These are phyloP conservation scores for Matsumyia berberina DNA, from an alignment of 2,888 invertebrate species.

Conservation along the genomic window DNA sequence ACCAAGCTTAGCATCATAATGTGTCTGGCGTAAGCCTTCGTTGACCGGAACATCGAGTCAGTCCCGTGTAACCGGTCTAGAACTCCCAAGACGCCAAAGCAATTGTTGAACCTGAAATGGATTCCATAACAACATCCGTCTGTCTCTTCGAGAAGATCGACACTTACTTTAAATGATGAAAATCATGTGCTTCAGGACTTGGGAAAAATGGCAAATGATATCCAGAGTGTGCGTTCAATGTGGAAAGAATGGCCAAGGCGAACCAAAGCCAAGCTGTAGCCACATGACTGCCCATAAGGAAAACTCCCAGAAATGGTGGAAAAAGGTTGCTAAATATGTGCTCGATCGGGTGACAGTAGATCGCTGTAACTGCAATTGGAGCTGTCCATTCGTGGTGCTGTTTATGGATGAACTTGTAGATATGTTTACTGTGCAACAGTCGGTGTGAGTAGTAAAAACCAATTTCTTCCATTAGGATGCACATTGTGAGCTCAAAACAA, in stretches of 20 bases:
- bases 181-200: constrained; percentile 94
- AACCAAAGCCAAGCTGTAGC: constrained; percentile 92
- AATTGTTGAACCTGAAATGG: constrained; percentile 90
- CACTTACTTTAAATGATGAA: constrained; percentile 91
- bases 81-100: constrained; percentile 92
- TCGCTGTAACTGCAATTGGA: constrained; percentile 92
- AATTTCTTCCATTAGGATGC: constrained; percentile 91
- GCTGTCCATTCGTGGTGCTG: constrained; percentile 95
- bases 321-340: constrained; percentile 91
- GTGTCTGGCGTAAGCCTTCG: constrained; percentile 89
- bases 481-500: constrained; percentile 89
- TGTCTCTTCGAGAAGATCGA: not conserved
- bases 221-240: constrained; percentile 92
- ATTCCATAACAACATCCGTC: no score
- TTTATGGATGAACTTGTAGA: constrained; percentile 94
- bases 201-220: constrained; percentile 94
- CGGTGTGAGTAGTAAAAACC: constrained; percentile 94
- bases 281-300: constrained; percentile 90
- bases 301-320: constrained; percentile 90
- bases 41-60: constrained; percentile 90
- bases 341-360: constrained; percentile 92
- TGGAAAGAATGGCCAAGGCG: constrained; percentile 90
- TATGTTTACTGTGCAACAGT: constrained; percentile 89
- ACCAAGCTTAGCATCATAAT: constrained; percentile 89
- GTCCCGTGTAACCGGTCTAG: constrained; percentile 93